Conservation (phyloP, 2,113 vertebrate species). For the Salvator merianae region DNA sequence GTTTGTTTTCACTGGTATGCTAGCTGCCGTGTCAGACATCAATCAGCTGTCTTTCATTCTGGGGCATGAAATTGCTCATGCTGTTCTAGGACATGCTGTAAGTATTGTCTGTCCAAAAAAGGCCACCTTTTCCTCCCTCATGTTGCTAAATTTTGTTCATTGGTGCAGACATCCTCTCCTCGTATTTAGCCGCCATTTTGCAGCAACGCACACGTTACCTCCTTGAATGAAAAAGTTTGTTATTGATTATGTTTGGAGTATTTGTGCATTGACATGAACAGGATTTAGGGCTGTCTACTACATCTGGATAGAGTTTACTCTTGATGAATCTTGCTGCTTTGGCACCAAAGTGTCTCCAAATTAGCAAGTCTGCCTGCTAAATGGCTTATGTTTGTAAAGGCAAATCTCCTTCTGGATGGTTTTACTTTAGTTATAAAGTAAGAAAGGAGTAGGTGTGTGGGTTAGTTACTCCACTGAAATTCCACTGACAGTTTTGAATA, state of each 20-base stretch:
- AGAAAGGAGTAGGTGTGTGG: no score
- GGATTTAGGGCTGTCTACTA: neutral
- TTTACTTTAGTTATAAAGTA: no score
- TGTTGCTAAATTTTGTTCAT: neutral
- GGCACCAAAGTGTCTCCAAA: neutral
- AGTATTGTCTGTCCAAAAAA: conserved; percentile 69
- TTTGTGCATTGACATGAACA: neutral
- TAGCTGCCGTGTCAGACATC: conserved; percentile 81
- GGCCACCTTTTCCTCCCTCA: neutral
- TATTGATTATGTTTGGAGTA: neutral
- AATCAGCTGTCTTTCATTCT: conserved; percentile 90
- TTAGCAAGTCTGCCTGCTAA: neutral
- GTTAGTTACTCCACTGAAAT: no score
- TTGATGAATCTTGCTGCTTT: neutral
- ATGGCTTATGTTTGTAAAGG: neutral
- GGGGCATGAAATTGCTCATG: conserved; percentile 95
- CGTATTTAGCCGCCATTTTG: neutral
- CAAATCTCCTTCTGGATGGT: no score
- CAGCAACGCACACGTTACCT: neutral
- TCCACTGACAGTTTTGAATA: no score
- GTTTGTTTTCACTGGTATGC: conserved; percentile 94
- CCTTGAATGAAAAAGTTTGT: neutral
- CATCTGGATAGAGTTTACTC: neutral
- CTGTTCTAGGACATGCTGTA: conserved; percentile 89
- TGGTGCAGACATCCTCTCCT: neutral